These are phyloP conservation scores for Myzus persicae DNA, from an alignment of 1,140 invertebrate genomes.

Conservation along the genomic window DNA sequence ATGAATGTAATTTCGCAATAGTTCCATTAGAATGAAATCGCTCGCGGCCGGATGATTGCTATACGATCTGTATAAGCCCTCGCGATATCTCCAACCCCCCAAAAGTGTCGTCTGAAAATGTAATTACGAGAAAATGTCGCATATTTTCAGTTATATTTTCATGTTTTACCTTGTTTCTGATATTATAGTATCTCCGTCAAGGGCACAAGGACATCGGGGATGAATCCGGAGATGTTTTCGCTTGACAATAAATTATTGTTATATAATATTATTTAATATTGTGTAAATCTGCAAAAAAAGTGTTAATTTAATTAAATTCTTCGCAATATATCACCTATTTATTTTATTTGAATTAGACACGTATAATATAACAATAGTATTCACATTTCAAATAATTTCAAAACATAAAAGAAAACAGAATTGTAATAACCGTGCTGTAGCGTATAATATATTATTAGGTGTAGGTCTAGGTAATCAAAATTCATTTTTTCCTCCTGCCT, in stretches of 20 bases:
- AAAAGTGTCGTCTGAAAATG: not conserved
- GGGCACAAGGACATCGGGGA: not conserved
- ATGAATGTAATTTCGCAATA: constrained; percentile 25
- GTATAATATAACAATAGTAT: too few species aligned
- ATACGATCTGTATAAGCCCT: not conserved
- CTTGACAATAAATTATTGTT: not conserved
- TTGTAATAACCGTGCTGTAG: too few species aligned
- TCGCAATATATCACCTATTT: too few species aligned
- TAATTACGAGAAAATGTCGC: not conserved
- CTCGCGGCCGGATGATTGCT: not conserved
- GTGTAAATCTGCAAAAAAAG: not conserved
- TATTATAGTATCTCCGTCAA: not conserved
- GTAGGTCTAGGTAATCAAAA: too few species aligned
- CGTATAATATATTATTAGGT: too few species aligned
- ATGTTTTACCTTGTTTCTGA: not conserved
- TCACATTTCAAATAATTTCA: too few species aligned
- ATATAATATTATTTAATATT: not conserved
- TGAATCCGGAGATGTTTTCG: not conserved
- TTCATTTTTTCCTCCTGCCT: too few species aligned
- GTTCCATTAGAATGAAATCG: not conserved
- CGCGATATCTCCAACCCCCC: not conserved
- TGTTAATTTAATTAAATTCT: too few species aligned
- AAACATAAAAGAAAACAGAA: too few species aligned
- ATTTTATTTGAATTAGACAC: too few species aligned
- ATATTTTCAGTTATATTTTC: not conserved